These are phyloP conservation scores for Drosophila murphyi DNA, from an alignment of 1,140 invertebrate genomes.

Conservation along the genomic window DNA sequence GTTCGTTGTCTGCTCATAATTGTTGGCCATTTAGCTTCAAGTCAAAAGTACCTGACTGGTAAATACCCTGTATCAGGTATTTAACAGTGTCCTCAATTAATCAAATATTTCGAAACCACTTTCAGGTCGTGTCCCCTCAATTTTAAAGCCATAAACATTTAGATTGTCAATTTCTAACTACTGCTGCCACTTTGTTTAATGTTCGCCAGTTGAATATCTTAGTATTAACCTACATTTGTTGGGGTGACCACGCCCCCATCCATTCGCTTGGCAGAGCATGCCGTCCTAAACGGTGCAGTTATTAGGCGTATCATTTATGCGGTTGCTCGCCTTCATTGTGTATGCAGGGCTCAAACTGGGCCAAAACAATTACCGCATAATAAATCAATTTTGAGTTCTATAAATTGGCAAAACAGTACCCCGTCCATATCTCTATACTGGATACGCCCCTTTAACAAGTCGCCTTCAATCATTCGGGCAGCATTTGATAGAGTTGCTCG, in stretches of 20 bases:
- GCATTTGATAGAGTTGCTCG: slow-evolving; percentile 42
- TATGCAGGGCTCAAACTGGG: slow-evolving; percentile 69
- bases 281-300: slow-evolving; percentile 34
- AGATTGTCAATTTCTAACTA: background rate
- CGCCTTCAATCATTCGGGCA: slow-evolving; percentile 52
- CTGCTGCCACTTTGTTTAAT: slow-evolving; percentile 60
- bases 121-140: slow-evolving; percentile 4
- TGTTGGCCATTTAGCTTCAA: slow-evolving; percentile 63
- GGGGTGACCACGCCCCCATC: slow-evolving; percentile 26
- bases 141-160: background rate
- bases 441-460: slow-evolving; percentile 5
- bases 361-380: slow-evolving; percentile 80
- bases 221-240: slow-evolving; percentile 60
- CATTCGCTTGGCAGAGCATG: background rate
- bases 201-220: slow-evolving; percentile 51
- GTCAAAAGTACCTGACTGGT: background rate
- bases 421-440: background rate
- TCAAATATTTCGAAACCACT: background rate
- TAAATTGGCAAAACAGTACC: slow-evolving; percentile 53
- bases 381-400: slow-evolving; percentile 74
- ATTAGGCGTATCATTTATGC: slow-evolving; percentile 50
- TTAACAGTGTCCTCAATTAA: too few relatives aligned
- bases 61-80: background rate
- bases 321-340: slow-evolving; percentile 49
- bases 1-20: slow-evolving; percentile 65